These are phyloP conservation scores for Limnothrissa miodon DNA, from an alignment of 2,113 vertebrate species.

Conservation along the genomic window DNA sequence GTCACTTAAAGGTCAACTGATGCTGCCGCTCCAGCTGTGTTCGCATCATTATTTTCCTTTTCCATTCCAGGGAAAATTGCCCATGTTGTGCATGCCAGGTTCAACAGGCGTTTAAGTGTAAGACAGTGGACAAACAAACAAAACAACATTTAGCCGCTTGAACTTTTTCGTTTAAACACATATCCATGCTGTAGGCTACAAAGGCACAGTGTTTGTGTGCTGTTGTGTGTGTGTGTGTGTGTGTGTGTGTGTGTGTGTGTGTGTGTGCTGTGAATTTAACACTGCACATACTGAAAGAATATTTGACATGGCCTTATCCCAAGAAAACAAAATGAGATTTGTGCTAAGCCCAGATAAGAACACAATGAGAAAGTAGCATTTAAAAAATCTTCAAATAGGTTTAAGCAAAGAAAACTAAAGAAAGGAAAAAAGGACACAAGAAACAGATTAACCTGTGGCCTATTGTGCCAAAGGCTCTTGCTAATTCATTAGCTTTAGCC, in stretches of 20 bases:
- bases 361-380: neutral
- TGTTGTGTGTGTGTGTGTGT: neutral
- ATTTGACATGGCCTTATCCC: neutral
- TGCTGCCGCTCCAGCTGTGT: conserved; percentile 1
- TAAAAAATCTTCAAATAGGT: neutral
- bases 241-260: neutral
- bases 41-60: conserved; percentile 12
- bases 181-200: neutral
- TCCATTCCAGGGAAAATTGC: conserved; percentile 10
- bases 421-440: neutral
- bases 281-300: neutral
- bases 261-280: neutral
- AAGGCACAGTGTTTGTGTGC: neutral
- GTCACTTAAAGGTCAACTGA: conserved; percentile 1
- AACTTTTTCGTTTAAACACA: conserved; percentile 4
- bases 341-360: conserved; percentile 15
- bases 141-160: conserved; percentile 6
- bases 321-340: conserved; percentile 6
- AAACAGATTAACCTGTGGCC: conserved; percentile 13
- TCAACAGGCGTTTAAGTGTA: neutral
- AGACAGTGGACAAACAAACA: conserved; percentile 17
- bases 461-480: neutral
- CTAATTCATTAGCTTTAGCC: neutral
- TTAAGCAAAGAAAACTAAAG: neutral
- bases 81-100: conserved; percentile 1